Evolutionary conservation across 1,140 invertebrate species (phyloP).

Genomic region (Atopsyche davidsoni): DNA sequence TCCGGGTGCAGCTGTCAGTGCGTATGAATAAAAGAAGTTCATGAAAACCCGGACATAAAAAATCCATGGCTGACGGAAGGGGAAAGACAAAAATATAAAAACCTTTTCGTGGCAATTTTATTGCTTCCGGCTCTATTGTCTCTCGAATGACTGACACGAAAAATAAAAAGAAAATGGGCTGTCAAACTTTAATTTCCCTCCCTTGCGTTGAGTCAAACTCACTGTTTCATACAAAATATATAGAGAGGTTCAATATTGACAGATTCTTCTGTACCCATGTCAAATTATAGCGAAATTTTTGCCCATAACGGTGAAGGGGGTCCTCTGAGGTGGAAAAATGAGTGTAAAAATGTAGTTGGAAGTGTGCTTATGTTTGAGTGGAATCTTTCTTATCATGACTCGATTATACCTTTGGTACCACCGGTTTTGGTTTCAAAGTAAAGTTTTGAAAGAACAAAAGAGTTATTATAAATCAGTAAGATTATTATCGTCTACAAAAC

Average conservation of each 20-base stretch:
- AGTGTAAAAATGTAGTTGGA: too few relatives aligned
- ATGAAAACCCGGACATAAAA: neutral
- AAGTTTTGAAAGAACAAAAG: too few relatives aligned
- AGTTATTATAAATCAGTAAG: too few relatives aligned
- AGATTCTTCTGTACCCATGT: constrained; percentile 27
- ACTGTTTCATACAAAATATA: constrained; percentile 19
- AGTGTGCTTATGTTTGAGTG: too few relatives aligned
- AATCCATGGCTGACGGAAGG: neutral
- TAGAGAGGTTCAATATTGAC: constrained; percentile 26
- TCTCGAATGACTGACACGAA: constrained; percentile 8
- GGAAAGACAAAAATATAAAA: neutral
- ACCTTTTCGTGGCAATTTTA: constrained; percentile 3
- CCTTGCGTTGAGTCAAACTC: constrained; percentile 8
- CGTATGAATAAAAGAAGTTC: neutral
- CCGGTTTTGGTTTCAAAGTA: too few relatives aligned
- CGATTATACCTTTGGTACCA: too few relatives aligned
- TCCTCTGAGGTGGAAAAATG: too few relatives aligned
- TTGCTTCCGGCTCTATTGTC: constrained; percentile 5
- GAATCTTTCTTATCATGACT: too few relatives aligned
- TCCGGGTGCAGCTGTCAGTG: too few relatives aligned
- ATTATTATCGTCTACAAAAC: too few relatives aligned
- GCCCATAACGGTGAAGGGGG: constrained; percentile 7
- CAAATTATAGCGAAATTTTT: constrained; percentile 26
- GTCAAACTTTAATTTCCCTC: constrained; percentile 25
- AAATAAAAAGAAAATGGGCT: constrained; percentile 10